Conservation (phyloP, 2,797 vertebrate species). For the Cryptoblepharus egeriae region DNA sequence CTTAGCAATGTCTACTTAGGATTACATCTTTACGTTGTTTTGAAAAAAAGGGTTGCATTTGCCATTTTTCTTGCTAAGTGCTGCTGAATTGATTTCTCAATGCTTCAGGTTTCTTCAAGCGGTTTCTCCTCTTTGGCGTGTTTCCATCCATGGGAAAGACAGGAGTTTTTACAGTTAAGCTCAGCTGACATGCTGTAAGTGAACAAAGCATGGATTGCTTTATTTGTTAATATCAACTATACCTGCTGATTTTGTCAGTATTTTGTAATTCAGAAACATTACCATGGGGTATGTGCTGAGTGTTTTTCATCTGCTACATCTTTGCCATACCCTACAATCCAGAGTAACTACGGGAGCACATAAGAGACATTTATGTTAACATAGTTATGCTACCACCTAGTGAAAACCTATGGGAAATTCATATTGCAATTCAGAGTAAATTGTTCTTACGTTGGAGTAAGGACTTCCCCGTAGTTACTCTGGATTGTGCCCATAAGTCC, state of each 20-base stretch:
- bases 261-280: background rate
- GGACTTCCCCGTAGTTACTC: too few species aligned
- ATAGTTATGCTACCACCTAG: too few species aligned
- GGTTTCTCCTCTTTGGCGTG: background rate
- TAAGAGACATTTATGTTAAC: too few species aligned
- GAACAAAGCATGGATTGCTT: background rate
- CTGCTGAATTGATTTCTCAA: background rate
- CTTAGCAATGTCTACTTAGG: background rate
- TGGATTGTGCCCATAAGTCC: too few species aligned
- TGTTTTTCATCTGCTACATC: background rate
- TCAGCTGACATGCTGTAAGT: background rate
- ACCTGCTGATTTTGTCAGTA: background rate
- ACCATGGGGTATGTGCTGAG: background rate
- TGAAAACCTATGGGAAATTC: too few species aligned
- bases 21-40: background rate
- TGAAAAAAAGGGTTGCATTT: background rate
- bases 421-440: too few species aligned
- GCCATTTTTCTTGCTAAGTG: background rate
- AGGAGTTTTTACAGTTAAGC: conserved; percentile 1
- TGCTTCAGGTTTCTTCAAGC: background rate
- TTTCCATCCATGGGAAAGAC: background rate
- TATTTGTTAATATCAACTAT: background rate
- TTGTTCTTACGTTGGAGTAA: too few species aligned
- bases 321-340: too few species aligned
- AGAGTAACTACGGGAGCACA: too few species aligned